Evolutionary conservation across 2,888 invertebrate genomes (phyloP).

Genomic region (Agrilus biguttatus): DNA sequence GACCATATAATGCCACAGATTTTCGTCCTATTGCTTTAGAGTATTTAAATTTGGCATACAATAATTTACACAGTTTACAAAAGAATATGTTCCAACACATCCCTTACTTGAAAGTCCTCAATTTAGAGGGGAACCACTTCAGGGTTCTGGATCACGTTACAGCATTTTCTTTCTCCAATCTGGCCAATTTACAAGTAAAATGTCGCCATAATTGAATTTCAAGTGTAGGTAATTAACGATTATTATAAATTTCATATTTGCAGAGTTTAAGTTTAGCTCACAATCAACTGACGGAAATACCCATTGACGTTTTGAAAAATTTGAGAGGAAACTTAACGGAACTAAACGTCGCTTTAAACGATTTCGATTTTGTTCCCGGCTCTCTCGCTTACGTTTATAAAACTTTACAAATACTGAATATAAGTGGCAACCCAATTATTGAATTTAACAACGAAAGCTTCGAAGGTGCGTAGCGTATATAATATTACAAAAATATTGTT

Average conservation of each 20-base stretch:
- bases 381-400: slow-evolving; percentile 38
- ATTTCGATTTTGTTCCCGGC: slow-evolving; percentile 42
- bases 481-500: no score
- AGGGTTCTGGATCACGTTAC: slow-evolving; percentile 45
- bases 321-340: slow-evolving; percentile 34
- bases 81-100: slow-evolving; percentile 48
- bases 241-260: slow-evolving; percentile 7
- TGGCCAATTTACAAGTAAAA: slow-evolving; percentile 40
- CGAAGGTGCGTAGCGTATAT: slow-evolving; percentile 30
- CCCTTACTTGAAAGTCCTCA: slow-evolving; percentile 43
- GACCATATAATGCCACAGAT: slow-evolving; percentile 38
- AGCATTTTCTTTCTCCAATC: slow-evolving; percentile 39
- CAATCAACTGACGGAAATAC: slow-evolving; percentile 43
- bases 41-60: slow-evolving; percentile 47
- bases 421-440: slow-evolving; percentile 46
- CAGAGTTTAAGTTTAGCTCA: slow-evolving; percentile 27
- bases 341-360: slow-evolving; percentile 46
- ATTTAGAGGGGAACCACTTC: slow-evolving; percentile 47
- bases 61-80: slow-evolving; percentile 46
- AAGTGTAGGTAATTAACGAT: no score
- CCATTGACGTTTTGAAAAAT: slow-evolving; percentile 37
- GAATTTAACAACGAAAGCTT: slow-evolving; percentile 45
- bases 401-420: slow-evolving; percentile 40
- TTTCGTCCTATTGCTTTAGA: slow-evolving; percentile 45
- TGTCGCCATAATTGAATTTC: background rate